Percentiles rank a stretch among this genome's conserved stretches.
Conservation (phyloP, 2,113 vertebrate species). For the Tragulus kanchil region DNA sequence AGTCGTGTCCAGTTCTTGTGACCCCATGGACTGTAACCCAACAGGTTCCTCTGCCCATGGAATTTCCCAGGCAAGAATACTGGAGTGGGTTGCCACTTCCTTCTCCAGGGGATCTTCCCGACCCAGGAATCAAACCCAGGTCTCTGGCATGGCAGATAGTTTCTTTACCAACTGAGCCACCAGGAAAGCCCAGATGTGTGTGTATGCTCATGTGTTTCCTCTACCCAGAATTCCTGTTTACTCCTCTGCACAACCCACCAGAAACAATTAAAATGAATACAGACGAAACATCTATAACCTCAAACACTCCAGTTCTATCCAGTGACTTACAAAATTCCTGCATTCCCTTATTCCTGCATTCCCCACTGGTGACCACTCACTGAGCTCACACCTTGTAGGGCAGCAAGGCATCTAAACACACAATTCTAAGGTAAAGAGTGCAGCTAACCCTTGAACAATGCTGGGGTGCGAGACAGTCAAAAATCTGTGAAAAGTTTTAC, state of each 20-base stretch:
- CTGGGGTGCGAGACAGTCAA: background rate
- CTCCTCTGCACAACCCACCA: background rate
- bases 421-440: background rate
- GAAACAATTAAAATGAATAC: constrained; percentile 17
- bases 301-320: background rate
- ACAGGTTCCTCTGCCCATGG: no score
- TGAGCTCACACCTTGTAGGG: background rate
- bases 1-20: no score
- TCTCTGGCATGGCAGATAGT: no score
- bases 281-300: background rate
- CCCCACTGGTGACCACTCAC: background rate
- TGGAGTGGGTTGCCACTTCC: no score
- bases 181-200: background rate
- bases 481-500: background rate
- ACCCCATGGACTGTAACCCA: no score
- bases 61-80: no score
- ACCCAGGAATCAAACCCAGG: no score
- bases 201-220: background rate
- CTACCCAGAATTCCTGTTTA: background rate
- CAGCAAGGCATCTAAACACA: background rate
- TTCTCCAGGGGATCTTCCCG: no score
- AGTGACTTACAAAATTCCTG: background rate
- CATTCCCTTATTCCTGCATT: background rate
- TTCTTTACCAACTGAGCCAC: no score
- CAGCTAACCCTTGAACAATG: background rate